phyloP scores from a whole-genome alignment of 2,888 invertebrate genomes.

The Plebejus melissa region DNA sequence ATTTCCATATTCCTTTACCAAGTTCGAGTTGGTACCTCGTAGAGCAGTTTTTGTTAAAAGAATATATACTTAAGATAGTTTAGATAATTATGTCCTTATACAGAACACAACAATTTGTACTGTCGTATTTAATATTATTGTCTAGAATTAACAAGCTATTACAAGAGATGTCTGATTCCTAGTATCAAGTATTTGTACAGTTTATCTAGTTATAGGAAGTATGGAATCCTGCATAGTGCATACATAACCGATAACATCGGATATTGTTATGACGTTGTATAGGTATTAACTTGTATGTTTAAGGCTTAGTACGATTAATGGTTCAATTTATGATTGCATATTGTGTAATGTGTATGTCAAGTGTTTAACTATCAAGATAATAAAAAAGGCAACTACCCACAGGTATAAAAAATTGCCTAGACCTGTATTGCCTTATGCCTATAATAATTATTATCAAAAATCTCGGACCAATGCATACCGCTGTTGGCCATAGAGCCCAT shows the following conservation, averaged over 20 bases:
- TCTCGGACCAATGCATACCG: too few relatives aligned
- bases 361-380: not conserved
- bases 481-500: too few relatives aligned
- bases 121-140: not conserved
- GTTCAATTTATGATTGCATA: not conserved
- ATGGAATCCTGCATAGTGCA: constrained; percentile 4
- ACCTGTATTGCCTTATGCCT: too few relatives aligned
- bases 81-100: too few relatives aligned
- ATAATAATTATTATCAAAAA: too few relatives aligned
- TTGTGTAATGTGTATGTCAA: not conserved
- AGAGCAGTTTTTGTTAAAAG: not conserved
- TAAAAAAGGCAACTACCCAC: too few relatives aligned
- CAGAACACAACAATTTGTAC: too few relatives aligned
- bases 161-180: not conserved
- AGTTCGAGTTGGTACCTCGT: too few relatives aligned
- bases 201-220: constrained; percentile 10
- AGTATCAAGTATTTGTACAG: constrained; percentile 8
- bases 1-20: not conserved
- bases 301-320: not conserved
- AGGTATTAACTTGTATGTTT: not conserved
- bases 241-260: constrained; percentile 7
- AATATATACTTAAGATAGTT: not conserved
- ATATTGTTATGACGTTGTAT: not conserved
- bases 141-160: not conserved
- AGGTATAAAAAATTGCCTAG: too few relatives aligned